Base-by-base conservation (phyloP, 1,140 invertebrate genomes). In the Drosophila micromelanica region DNA sequence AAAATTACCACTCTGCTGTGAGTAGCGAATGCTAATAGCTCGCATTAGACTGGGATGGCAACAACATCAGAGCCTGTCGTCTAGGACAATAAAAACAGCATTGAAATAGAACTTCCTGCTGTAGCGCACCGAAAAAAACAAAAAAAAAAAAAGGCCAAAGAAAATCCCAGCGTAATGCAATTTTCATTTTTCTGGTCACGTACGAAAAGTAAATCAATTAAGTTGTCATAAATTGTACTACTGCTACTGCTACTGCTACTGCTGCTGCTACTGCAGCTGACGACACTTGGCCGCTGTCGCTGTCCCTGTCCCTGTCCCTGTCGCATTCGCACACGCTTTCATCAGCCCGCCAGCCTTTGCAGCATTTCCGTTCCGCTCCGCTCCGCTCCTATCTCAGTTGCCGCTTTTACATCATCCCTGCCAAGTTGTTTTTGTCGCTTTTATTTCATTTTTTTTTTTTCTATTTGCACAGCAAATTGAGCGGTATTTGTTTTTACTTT, bases 161-260 rank as follows among this genome's bases (percentile, higher is more conserved):
- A 85, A 89, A 89, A 90, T 90, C 84, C 80, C 80, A 78, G 74
- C 85, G 80, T 89, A 89, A 89, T 90, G 86, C 85, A 89, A 89
- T 90, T 90, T 89, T 89, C 85, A 89, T 90, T 89, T 89, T 89
- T 89, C 85, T 90, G 85, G 85, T 89, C 85, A 89, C 85, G 85
- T 89, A 89, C 85, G 85, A 78, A 89, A 90, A 89, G 85, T 90
- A 89, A 89, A 89, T 89, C 85, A 89, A 89, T 89, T 89, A 89
- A 89, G 85, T 89, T 89, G 85, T 89, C 85, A 89, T 89, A 89
- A 89, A 89, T 89, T 89, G 84, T 90, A 80, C 78, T 73, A 78
- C 69, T 80, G 74, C n/a, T n/a, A n/a, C 81, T 17, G 74, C 81
- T 78, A 85, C 70, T 75, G 67, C 81, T 90, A 80, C 78, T 73